Evolutionary conservation across 2,113 vertebrate species (phyloP), one percentile per base, ranked within the genome.

Genomic region (Tinamus guttatus): DNA sequence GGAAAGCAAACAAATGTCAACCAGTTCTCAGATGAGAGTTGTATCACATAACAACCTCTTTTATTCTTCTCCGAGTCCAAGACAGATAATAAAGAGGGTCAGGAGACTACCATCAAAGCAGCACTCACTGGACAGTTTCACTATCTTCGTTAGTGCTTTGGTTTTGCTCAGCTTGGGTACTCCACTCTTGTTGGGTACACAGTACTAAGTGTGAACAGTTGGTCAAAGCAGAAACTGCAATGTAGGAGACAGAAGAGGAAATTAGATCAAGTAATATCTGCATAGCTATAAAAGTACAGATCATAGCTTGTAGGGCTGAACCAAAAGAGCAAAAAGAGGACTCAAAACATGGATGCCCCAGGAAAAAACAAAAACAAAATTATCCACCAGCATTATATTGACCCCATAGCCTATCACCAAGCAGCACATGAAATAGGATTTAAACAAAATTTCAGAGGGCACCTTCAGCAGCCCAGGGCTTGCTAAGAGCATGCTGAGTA

Each of bases 191-290:
- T 40, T 67, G 79, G 54, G 67, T 51, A n/a, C 36, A 67, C 36
- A 16, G 49, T 62, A 21, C 54, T 77, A 76, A 85, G 24, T n/a
- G 65, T n/a, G 54, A 93, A 36, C 76, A 83, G 45, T 43, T 84
- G 93, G 68, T 64, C 85, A 56, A 75, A 87, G 73, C 8, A 78
- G 60, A 94, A 78, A 56, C 60, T 71, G 38, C 47, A 81, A 28
- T 0, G 1, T 51, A 67, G 85, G 89, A 94, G 79, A 36, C 36
- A 93, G 73, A 75, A 90, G 62, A 88, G 64, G 20, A 89, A 69
- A 84, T 81, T 63, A 81, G 51, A 85, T 95, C 87, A 56, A 78
- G 59, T 81, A 93, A 83, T 60, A 93, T 93, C 93, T 95, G 76
- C 75, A 91, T 41, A 90, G 68, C 67, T 77, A 27, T 85, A 71